Conservation (phyloP, 2,888 invertebrate genomes). For the Schizaphis graminum region DNA sequence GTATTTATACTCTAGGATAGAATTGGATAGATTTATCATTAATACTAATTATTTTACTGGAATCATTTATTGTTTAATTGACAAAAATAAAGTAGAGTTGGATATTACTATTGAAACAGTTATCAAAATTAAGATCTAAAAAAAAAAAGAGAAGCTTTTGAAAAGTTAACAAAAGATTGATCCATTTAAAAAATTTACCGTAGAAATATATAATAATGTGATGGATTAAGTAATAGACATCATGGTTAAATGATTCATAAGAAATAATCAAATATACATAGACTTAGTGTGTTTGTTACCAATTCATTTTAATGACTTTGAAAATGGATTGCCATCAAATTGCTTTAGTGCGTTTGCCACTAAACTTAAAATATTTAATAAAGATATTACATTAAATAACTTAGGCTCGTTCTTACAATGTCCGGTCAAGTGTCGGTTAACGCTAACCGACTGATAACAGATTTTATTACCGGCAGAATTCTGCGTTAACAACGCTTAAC, state of each 20-base stretch:
- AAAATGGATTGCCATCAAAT: background rate
- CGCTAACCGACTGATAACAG: too few species aligned
- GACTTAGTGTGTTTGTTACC: background rate
- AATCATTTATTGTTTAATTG: background rate
- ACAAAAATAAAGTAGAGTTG: background rate
- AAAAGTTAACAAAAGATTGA: background rate
- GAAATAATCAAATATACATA: background rate
- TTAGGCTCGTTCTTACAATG: too few species aligned
- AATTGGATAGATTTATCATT: background rate
- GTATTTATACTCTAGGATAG: too few species aligned
- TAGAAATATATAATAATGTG: background rate
- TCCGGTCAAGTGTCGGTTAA: too few species aligned
- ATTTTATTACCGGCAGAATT: too few species aligned
- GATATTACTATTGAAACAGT: background rate
- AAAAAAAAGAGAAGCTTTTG: background rate
- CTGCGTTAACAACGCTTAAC: too few species aligned
- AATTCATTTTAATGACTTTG: conserved; percentile 3
- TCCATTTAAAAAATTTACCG: background rate
- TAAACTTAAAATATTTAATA: background rate
- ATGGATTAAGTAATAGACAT: background rate
- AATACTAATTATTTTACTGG: background rate
- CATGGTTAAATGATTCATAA: background rate
- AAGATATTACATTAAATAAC: background rate
- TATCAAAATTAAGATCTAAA: background rate
- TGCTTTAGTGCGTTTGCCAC: background rate